Conservation (phyloP, 92 coral and sea anemone genomes). For the Porites rus region DNA sequence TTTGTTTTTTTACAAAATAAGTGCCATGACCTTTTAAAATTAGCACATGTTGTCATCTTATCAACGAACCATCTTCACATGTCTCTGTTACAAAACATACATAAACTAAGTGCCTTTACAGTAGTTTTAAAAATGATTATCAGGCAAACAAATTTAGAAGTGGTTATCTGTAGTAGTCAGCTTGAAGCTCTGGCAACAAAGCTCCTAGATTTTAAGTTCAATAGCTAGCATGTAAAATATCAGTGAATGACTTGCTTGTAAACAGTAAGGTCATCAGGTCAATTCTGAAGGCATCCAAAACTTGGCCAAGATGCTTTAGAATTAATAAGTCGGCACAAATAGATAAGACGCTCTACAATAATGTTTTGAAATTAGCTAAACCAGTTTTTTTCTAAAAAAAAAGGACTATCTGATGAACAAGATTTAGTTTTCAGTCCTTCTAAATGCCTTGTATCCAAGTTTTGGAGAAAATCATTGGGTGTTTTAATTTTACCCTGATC, state of each 20-base stretch:
- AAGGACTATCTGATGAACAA: no score
- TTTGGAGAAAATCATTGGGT: no score
- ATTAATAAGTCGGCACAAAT: background rate
- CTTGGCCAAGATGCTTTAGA: background rate
- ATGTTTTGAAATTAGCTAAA: no score
- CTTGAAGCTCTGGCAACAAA: background rate
- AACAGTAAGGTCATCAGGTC: background rate
- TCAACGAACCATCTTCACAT: constrained; percentile 12
- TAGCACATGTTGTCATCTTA: background rate
- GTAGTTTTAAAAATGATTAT: background rate
- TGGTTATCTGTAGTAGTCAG: background rate
- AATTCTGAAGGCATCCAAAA: background rate
- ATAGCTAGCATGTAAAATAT: background rate
- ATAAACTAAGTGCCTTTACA: background rate
- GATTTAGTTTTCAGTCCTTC: no score
- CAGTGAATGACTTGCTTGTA: background rate
- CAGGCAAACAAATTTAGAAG: background rate
- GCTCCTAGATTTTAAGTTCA: background rate
- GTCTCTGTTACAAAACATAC: constrained; percentile 13
- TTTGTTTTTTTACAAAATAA: background rate
- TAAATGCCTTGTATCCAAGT: no score
- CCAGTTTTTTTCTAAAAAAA: no score
- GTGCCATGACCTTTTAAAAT: constrained; percentile 16
- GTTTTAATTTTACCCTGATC: background rate
- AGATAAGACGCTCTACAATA: background rate